These are phyloP conservation scores for Phodopus roborovskii DNA, from an alignment of 2,113 vertebrate species.

Conservation along the genomic window DNA sequence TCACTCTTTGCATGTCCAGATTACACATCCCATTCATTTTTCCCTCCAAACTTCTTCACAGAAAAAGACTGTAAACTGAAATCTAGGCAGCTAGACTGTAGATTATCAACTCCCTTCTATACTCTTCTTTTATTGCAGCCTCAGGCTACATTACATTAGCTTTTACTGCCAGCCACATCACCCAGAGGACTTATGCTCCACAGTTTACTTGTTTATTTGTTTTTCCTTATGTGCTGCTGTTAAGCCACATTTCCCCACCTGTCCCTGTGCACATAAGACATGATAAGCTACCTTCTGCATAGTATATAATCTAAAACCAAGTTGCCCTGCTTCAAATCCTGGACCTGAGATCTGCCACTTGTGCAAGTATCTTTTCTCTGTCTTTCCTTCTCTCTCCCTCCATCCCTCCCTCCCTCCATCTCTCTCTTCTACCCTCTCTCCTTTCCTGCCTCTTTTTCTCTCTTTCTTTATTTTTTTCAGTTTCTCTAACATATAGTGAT, in stretches of 20 bases:
- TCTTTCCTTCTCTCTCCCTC: background rate
- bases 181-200: slow-evolving; percentile 68
- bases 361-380: accelerated
- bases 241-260: slow-evolving; percentile 56
- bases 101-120: slow-evolving; percentile 44
- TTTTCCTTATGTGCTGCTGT: slow-evolving; percentile 62
- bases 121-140: slow-evolving; percentile 62
- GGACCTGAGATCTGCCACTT: too few relatives aligned
- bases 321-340: background rate
- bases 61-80: background rate
- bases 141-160: slow-evolving; percentile 70
- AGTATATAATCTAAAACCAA: background rate
- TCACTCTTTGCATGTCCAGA: background rate
- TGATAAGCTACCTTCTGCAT: background rate
- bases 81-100: background rate
- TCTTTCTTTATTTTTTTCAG: too few relatives aligned
- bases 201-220: slow-evolving; percentile 72
- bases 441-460: background rate
- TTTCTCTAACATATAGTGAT: background rate
- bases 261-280: slow-evolving; percentile 4
- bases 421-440: background rate
- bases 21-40: background rate
- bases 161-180: slow-evolving; percentile 75
- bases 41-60: background rate
- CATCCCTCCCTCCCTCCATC: too few relatives aligned